phyloP scores from a whole-genome alignment of 2,797 vertebrate species.

The Amblyraja radiata region DNA sequence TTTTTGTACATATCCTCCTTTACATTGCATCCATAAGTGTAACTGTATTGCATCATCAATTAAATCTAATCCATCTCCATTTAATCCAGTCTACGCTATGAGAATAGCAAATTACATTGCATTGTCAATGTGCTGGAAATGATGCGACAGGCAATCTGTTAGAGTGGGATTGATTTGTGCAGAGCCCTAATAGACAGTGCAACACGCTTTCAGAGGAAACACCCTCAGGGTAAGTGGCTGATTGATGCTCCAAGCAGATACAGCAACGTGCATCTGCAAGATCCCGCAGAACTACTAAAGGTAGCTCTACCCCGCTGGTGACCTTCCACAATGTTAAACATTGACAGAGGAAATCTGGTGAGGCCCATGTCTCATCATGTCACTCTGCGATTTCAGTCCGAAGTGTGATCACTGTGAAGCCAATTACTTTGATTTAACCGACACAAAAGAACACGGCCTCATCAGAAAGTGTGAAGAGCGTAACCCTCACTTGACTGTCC shows the following conservation, averaged over 20 bases:
- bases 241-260: neutral
- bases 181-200: neutral
- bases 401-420: neutral
- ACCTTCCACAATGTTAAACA: neutral
- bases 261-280: neutral
- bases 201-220: neutral
- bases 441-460: neutral
- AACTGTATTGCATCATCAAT: neutral
- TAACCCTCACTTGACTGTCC: neutral
- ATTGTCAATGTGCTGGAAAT: slow-evolving; percentile 15
- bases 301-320: neutral
- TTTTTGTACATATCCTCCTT: neutral
- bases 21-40: neutral
- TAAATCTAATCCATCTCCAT: slow-evolving; percentile 1
- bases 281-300: neutral
- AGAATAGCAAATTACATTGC: slow-evolving; percentile 11
- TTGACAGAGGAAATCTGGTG: neutral
- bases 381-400: too few relatives aligned
- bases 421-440: neutral
- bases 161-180: slow-evolving; percentile 28
- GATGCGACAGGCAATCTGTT: slow-evolving; percentile 23
- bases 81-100: neutral
- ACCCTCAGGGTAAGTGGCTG: neutral
- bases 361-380: neutral
- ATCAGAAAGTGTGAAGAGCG: neutral